Evolutionary conservation across 2,113 vertebrate genomes (phyloP).

Genomic region (Xenopus tropicalis): DNA sequence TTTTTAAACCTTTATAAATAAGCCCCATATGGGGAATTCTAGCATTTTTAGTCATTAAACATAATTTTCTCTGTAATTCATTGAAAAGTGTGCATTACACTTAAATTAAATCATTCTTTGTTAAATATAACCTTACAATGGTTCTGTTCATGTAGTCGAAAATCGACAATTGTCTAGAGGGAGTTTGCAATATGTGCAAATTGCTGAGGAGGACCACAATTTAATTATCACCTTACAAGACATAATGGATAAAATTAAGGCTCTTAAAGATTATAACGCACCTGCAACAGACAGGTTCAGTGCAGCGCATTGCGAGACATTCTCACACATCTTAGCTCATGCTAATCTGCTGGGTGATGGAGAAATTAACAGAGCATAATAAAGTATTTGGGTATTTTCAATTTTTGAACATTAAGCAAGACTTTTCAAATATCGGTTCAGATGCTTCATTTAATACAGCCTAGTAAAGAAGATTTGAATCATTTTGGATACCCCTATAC

Average conservation of each 20-base stretch:
- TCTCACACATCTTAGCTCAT: too few relatives aligned
- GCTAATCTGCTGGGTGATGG: too few relatives aligned
- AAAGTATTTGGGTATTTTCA: too few relatives aligned
- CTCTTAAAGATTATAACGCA: neutral
- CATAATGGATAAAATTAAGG: neutral
- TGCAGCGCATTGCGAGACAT: too few relatives aligned
- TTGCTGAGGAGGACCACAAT: neutral
- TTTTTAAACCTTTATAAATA: too few relatives aligned
- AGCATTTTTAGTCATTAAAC: neutral
- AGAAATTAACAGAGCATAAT: too few relatives aligned
- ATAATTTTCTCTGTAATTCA: neutral
- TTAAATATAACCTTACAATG: neutral
- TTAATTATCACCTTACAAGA: neutral
- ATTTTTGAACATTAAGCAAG: too few relatives aligned
- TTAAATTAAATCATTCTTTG: neutral
- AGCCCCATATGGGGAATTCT: too few relatives aligned
- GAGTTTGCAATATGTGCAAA: neutral
- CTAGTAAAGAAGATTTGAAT: too few relatives aligned
- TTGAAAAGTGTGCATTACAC: neutral
- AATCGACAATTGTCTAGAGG: neutral
- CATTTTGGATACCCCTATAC: too few relatives aligned
- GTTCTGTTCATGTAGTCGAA: neutral
- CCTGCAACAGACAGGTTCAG: neutral
- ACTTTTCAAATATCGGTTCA: too few relatives aligned
- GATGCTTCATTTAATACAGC: too few relatives aligned